Percentiles rank a stretch among this genome's conserved stretches.
phyloP scores from a whole-genome alignment of 1,140 invertebrate species.

The Drosophila ogumai region DNA sequence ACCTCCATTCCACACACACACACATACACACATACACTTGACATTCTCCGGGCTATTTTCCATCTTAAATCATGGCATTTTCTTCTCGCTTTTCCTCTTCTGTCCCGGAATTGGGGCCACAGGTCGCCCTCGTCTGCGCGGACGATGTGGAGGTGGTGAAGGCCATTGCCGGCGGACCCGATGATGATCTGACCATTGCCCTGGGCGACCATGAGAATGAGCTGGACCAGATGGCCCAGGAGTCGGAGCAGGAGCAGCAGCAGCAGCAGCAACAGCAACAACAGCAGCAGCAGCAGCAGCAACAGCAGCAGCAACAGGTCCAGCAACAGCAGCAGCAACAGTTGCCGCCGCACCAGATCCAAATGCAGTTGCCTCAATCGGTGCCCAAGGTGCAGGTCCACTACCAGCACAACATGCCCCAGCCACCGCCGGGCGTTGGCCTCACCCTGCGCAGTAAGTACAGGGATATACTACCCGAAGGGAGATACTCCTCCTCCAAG shows the following conservation, averaged over 20 bases:
- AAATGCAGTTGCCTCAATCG: conserved; percentile 84
- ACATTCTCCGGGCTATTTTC: conserved; percentile 23
- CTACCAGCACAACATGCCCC: conserved; percentile 86
- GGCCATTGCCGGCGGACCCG: conserved; percentile 85
- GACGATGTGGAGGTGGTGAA: conserved; percentile 89
- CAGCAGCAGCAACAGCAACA: conserved; percentile 86
- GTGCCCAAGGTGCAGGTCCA: conserved; percentile 77
- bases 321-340: conserved; percentile 85
- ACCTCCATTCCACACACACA: conserved; percentile 38
- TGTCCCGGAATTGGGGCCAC: conserved; percentile 41
- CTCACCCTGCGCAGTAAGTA: conserved; percentile 80
- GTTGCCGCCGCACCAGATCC: conserved; percentile 85
- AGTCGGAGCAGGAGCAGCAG: conserved; percentile 87
- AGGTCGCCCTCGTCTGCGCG: conserved; percentile 59
- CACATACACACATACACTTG: conserved; percentile 46
- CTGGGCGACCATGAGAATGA: conserved; percentile 86
- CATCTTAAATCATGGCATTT: conserved; percentile 27
- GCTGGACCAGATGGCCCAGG: conserved; percentile 89
- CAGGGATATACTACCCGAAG: background rate
- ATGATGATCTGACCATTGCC: conserved; percentile 71
- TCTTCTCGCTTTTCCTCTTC: conserved; percentile 3
- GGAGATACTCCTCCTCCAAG: background rate
- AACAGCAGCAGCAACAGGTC: conserved; percentile 85
- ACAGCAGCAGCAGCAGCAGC: conserved; percentile 86
- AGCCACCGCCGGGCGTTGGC: conserved; percentile 75